These are phyloP conservation scores for Galago senegalensis DNA, from an alignment of 2,797 vertebrate species.

Conservation along the genomic window DNA sequence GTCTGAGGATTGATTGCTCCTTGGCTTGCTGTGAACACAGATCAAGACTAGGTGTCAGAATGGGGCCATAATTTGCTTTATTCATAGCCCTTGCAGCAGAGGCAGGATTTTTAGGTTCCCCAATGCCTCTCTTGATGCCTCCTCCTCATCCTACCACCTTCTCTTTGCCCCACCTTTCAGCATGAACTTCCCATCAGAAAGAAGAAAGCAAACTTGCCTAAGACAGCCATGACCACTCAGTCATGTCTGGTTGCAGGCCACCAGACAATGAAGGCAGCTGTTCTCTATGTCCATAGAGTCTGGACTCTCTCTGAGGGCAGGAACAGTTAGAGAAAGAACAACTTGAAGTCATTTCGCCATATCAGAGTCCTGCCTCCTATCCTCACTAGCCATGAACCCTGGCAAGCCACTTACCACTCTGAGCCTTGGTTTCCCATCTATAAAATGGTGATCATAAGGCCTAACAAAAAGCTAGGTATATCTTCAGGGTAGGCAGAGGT, in stretches of 20 bases:
- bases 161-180: conserved; percentile 16
- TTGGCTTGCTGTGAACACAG: not conserved
- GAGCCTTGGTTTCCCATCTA: conserved; percentile 23
- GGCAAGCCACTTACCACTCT: not conserved
- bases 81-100: not conserved
- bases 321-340: not conserved
- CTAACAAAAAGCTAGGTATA: not conserved
- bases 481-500: not conserved
- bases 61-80: not conserved
- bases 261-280: not conserved
- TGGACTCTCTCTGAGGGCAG: not conserved
- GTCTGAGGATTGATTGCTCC: not conserved
- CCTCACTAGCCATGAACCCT: not conserved
- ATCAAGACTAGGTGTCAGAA: not conserved
- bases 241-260: not conserved
- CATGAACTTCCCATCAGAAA: not conserved
- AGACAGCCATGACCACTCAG: not conserved
- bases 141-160: not conserved
- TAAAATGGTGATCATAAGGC: not conserved
- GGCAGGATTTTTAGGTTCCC: not conserved
- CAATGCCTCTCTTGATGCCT: not conserved
- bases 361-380: not conserved
- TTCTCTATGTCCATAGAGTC: not conserved
- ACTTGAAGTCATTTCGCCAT: not conserved
- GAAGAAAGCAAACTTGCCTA: not conserved